These are phyloP conservation scores for Pogonomyrmex barbatus DNA, from an alignment of 1,140 invertebrate genomes.

Conservation along the genomic window DNA sequence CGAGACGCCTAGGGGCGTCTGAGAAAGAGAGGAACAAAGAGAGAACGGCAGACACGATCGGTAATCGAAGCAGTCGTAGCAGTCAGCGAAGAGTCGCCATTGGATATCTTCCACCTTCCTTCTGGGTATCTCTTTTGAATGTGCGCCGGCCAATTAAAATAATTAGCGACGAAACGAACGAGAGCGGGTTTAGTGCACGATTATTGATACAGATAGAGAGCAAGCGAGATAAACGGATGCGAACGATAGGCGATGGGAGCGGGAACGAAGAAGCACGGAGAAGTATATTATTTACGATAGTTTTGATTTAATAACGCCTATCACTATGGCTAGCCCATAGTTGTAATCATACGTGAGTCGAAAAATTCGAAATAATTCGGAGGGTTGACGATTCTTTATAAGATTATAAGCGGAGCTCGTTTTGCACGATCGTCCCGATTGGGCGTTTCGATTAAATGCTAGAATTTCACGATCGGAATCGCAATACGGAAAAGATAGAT, in stretches of 20 bases:
- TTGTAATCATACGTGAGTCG: not conserved
- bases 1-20: slow-evolving; percentile 22
- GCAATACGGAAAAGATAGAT: not conserved
- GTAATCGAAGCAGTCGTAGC: slow-evolving; percentile 71
- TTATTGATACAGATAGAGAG: slow-evolving; percentile 74
- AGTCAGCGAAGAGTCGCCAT: slow-evolving; percentile 58
- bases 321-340: slow-evolving; percentile 29
- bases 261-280: slow-evolving; percentile 51
- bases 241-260: slow-evolving; percentile 14
- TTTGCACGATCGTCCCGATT: not conserved
- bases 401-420: not conserved
- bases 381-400: slow-evolving; percentile 35
- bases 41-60: slow-evolving; percentile 57
- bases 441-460: slow-evolving; percentile 26
- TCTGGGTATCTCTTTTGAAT: slow-evolving; percentile 76
- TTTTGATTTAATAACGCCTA: slow-evolving; percentile 70
- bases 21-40: slow-evolving; percentile 14
- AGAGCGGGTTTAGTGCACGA: slow-evolving; percentile 68
- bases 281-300: slow-evolving; percentile 65
- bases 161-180: slow-evolving; percentile 79
- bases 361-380: slow-evolving; percentile 39
- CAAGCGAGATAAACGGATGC: slow-evolving; percentile 56
- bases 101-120: slow-evolving; percentile 67
- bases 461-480: slow-evolving; percentile 3
- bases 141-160: slow-evolving; percentile 79